phyloP scores from a whole-genome alignment of 2,113 vertebrate species.

The Mus spicilegus region DNA sequence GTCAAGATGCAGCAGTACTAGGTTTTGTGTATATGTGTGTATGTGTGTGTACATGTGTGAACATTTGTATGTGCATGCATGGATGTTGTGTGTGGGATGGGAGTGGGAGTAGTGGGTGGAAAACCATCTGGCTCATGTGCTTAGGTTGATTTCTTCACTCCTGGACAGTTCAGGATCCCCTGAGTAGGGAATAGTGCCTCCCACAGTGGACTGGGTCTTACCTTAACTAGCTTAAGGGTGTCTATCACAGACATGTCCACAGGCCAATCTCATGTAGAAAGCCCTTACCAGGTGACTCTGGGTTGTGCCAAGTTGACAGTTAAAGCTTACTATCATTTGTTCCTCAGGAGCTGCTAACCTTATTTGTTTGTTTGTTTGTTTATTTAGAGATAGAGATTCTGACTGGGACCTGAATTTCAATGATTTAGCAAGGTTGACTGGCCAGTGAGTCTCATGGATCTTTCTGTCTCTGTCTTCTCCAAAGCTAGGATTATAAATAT shows the following conservation, averaged over 20 bases:
- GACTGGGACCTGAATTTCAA: not conserved
- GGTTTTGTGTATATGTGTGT: not conserved
- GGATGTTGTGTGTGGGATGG: not conserved
- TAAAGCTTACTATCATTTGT: not conserved
- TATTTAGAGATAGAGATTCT: not conserved
- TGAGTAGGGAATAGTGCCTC: not conserved
- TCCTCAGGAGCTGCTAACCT: not conserved
- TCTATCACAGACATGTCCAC: not conserved
- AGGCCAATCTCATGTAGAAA: not conserved
- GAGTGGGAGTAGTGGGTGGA: not conserved
- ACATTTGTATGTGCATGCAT: not conserved
- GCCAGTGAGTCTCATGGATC: not conserved
- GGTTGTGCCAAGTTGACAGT: not conserved
- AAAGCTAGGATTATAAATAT: not conserved
- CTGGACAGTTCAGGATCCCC: not conserved
- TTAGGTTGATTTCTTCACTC: not conserved
- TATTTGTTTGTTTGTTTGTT: not conserved
- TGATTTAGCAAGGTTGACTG: not conserved
- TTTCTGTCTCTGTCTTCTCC: not conserved
- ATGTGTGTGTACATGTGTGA: not conserved
- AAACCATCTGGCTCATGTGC: constrained; percentile 64
- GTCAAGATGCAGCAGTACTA: not conserved
- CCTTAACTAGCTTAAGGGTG: not conserved
- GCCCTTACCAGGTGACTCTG: not conserved
- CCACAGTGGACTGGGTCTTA: not conserved